phyloP scores from a whole-genome alignment of 2,888 invertebrate species.

The Leptinotarsa haldemani region DNA sequence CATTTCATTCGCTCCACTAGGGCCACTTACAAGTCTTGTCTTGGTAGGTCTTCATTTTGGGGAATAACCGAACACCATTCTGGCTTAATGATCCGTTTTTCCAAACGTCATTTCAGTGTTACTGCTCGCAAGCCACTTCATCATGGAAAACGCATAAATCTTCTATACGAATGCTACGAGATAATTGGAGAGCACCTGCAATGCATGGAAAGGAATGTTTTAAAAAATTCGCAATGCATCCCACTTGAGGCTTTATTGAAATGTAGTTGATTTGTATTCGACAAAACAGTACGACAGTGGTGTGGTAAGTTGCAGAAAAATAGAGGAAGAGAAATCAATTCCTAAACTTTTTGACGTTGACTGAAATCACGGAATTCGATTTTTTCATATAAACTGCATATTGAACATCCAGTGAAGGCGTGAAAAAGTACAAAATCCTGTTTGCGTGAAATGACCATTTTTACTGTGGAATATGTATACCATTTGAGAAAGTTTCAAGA shows the following conservation, averaged over 20 bases:
- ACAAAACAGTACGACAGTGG: background rate
- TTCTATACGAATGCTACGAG: constrained; percentile 1
- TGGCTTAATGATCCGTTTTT: constrained; percentile 7
- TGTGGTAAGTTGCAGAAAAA: background rate
- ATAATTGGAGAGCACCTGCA: constrained; percentile 27
- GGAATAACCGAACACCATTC: constrained; percentile 18
- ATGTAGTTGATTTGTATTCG: background rate
- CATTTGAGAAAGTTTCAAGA: no score
- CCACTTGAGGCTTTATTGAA: background rate
- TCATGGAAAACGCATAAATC: constrained; percentile 26
- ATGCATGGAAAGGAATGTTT: background rate
- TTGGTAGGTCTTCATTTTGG: background rate
- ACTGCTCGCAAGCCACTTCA: constrained; percentile 8
- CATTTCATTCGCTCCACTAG: background rate
- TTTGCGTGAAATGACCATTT: no score
- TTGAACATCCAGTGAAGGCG: no score
- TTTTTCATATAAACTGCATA: no score
- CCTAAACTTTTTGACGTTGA: no score
- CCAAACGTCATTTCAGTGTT: constrained; percentile 6
- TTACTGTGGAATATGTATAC: no score
- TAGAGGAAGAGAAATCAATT: no score
- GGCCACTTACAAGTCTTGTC: no score
- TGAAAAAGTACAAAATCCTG: no score
- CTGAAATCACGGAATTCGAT: no score
- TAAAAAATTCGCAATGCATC: constrained; percentile 2